Conservation (phyloP, 2,797 vertebrate species). For the Crypturellus tataupa region DNA sequence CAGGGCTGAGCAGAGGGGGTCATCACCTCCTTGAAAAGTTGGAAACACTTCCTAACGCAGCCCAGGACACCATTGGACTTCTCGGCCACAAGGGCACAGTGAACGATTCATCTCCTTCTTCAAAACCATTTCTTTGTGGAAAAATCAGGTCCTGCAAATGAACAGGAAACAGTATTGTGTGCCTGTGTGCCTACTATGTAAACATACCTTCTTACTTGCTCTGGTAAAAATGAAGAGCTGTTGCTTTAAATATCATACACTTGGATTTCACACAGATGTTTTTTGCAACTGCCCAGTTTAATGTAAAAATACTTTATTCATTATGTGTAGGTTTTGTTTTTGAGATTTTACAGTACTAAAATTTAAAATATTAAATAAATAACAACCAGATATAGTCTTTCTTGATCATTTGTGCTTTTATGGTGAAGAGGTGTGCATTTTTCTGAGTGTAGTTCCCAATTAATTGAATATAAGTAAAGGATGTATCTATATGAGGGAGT, state of each 20-base stretch:
- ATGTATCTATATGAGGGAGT: neutral
- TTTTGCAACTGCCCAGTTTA: neutral
- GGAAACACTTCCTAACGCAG: too few species aligned
- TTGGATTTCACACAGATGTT: neutral
- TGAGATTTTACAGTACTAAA: neutral
- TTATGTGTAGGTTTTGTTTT: neutral
- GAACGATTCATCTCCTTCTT: neutral
- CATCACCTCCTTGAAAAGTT: too few species aligned
- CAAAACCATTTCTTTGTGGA: neutral
- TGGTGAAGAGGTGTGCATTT: rapidly evolving
- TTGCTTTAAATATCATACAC: neutral
- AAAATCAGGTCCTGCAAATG: neutral
- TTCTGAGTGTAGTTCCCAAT: neutral
- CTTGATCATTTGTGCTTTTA: neutral
- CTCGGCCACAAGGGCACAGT: too few species aligned
- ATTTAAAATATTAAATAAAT: neutral
- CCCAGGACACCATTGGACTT: too few species aligned
- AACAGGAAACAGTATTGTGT: neutral
- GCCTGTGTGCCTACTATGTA: neutral
- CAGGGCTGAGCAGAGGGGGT: too few species aligned
- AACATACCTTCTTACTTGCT: rapidly evolving
- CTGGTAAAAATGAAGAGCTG: neutral
- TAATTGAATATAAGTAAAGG: neutral
- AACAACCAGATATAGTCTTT: neutral
- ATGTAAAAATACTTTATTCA: neutral